These are phyloP conservation scores for Chrysina gloriosa DNA, from an alignment of 2,888 invertebrate genomes.

Conservation along the genomic window DNA sequence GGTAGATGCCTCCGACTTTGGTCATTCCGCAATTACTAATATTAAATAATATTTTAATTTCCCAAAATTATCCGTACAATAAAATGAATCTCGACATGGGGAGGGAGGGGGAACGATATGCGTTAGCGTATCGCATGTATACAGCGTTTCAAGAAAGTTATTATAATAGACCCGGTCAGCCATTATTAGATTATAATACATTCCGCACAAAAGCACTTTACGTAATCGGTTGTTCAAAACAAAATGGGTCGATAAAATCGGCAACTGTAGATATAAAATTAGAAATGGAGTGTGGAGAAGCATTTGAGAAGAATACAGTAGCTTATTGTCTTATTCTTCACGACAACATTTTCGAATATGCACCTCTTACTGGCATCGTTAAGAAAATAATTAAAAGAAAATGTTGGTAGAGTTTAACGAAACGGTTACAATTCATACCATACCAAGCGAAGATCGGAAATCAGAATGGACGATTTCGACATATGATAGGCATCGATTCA, in stretches of 20 bases:
- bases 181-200: background rate
- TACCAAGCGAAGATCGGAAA: background rate
- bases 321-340: background rate
- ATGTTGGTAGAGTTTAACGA: background rate
- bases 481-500: background rate
- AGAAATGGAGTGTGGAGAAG: background rate
- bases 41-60: too few relatives aligned
- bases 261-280: background rate
- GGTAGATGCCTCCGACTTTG: background rate
- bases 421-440: too few relatives aligned
- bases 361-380: background rate
- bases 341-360: background rate
- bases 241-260: background rate
- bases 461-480: background rate
- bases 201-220: background rate
- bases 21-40: slow-evolving; percentile 14
- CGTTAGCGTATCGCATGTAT: background rate
- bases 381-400: background rate
- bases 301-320: background rate
- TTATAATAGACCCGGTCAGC: background rate
- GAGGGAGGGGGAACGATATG: too few relatives aligned
- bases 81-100: background rate
- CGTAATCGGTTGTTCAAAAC: background rate
- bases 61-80: too few relatives aligned
- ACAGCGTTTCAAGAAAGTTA: background rate